These are phyloP conservation scores for Bubalus kerabau DNA, from an alignment of 2,113 vertebrate genomes.

Conservation along the genomic window DNA sequence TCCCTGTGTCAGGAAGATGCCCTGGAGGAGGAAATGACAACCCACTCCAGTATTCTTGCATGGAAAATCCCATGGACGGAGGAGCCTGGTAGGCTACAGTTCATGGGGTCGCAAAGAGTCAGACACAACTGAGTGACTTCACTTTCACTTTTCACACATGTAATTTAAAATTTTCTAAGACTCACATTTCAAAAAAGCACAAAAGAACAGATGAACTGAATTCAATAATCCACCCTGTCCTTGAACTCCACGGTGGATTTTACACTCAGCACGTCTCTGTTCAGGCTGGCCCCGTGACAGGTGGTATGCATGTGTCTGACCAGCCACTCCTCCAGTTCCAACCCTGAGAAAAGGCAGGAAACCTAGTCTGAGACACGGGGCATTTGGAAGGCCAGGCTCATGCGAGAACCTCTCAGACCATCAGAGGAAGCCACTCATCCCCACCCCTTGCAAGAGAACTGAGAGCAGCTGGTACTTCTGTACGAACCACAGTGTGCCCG, in stretches of 20 bases:
- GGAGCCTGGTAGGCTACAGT: no score
- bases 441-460: not conserved
- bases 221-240: not conserved
- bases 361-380: not conserved
- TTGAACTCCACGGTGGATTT: not conserved
- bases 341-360: not conserved
- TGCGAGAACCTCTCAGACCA: not conserved
- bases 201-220: not conserved
- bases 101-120: no score
- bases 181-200: not conserved
- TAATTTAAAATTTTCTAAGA: not conserved
- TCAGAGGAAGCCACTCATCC: constrained; percentile 5
- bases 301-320: fast-evolving
- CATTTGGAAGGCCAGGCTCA: not conserved
- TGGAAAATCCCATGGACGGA: no score
- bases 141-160: no score
- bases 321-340: not conserved
- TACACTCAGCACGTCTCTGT: not conserved
- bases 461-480: constrained; percentile 37
- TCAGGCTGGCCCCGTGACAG: not conserved
- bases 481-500: not conserved
- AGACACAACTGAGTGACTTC: no score
- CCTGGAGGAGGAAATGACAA: no score
- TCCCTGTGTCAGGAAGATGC: no score
- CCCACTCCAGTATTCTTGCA: no score